Conservation (phyloP, 2,888 invertebrate species). For the Torymus tubicola region DNA sequence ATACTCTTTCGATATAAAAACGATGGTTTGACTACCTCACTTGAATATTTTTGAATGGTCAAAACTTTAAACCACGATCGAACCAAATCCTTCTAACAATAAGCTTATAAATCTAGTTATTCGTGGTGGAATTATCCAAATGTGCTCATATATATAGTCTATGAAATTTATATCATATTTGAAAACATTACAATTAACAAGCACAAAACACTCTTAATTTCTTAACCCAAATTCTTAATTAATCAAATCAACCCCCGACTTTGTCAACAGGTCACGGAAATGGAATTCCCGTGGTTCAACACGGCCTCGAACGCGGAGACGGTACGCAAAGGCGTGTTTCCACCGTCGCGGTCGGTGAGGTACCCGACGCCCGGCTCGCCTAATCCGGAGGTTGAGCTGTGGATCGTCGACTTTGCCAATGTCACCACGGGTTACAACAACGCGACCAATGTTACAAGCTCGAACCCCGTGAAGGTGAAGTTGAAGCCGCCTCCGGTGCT, state of each 20-base stretch:
- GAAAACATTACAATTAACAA: too few relatives aligned
- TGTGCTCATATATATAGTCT: too few relatives aligned
- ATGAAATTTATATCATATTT: too few relatives aligned
- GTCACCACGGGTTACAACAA: slow-evolving; percentile 78
- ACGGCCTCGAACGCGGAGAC: slow-evolving; percentile 76
- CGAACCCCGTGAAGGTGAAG: slow-evolving; percentile 60
- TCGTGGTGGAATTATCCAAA: too few relatives aligned
- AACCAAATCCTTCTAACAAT: too few relatives aligned
- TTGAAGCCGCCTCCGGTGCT: slow-evolving; percentile 86
- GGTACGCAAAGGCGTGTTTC: slow-evolving; percentile 83
- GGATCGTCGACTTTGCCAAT: slow-evolving; percentile 82
- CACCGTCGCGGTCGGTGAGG: slow-evolving; percentile 86
- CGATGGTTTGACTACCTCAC: too few relatives aligned
- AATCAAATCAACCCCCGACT: slow-evolving; percentile 77
- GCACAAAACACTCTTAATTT: slow-evolving; percentile 77
- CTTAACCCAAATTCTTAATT: not conserved
- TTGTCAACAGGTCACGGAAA: slow-evolving; percentile 64
- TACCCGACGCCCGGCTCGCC: slow-evolving; percentile 93
- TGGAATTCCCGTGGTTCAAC: slow-evolving; percentile 87
- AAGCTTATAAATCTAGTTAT: too few relatives aligned
- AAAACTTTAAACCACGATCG: too few relatives aligned
- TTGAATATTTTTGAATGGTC: too few relatives aligned
- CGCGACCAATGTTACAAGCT: slow-evolving; percentile 58
- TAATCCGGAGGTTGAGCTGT: slow-evolving; percentile 90
- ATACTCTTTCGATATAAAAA: too few relatives aligned